A percentile compares a stretch with the other conserved stretches of the same genome.
phyloP scores from a whole-genome alignment of 1,140 invertebrate genomes.

The Apolygus lucorum region DNA sequence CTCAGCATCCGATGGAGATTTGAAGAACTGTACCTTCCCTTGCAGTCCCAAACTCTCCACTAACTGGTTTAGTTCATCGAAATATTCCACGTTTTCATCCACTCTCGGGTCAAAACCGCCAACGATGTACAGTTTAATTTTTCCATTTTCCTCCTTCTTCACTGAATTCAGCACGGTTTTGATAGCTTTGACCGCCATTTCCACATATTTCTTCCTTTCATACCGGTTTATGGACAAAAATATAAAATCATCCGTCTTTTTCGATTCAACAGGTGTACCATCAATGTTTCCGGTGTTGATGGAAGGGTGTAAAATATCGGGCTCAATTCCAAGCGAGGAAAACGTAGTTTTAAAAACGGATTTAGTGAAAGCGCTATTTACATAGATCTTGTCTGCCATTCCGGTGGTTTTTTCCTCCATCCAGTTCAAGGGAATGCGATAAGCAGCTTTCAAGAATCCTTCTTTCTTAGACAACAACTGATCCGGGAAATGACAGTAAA shows the following conservation, averaged over 20 bases:
- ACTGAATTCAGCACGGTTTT: slow-evolving; percentile 44
- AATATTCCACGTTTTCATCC: slow-evolving; percentile 82
- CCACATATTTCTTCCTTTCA: slow-evolving; percentile 92
- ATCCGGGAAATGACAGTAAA: slow-evolving; percentile 98
- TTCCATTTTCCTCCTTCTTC: slow-evolving; percentile 47
- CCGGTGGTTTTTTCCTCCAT: slow-evolving; percentile 84
- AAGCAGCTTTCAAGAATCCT: slow-evolving; percentile 63
- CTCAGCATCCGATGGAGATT: slow-evolving; percentile 74
- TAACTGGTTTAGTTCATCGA: slow-evolving; percentile 61
- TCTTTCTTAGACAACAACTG: slow-evolving; percentile 67
- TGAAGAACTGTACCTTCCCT: slow-evolving; percentile 71
- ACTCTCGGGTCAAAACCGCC: slow-evolving; percentile 93
- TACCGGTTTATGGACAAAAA: slow-evolving; percentile 96
- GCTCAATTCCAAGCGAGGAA: slow-evolving; percentile 51
- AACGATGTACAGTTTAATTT: slow-evolving; percentile 80
- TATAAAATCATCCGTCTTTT: slow-evolving; percentile 46
- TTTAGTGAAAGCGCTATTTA: slow-evolving; percentile 90
- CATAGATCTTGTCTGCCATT: slow-evolving; percentile 77
- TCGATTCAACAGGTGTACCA: slow-evolving; percentile 41
- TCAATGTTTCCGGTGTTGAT: slow-evolving; percentile 75
- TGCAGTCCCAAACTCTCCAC: slow-evolving; percentile 55
- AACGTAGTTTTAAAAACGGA: slow-evolving; percentile 80
- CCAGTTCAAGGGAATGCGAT: slow-evolving; percentile 83
- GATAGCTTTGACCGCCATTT: slow-evolving; percentile 72
- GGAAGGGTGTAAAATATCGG: slow-evolving; percentile 89